phyloP scores from a whole-genome alignment of 2,113 vertebrate species.

The Callipepla californica region DNA sequence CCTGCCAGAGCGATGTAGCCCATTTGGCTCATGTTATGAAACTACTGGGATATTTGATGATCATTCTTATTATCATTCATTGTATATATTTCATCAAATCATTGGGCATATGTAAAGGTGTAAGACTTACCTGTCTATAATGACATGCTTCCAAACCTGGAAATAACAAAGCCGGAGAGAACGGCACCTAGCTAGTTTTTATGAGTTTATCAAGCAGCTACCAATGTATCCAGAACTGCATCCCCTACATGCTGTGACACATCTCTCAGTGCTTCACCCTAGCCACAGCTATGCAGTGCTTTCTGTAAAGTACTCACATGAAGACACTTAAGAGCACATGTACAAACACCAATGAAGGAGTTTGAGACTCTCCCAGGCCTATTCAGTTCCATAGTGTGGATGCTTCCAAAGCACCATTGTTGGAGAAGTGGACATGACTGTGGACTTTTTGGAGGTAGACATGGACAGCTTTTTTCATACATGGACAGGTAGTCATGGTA shows the following conservation, averaged over 20 bases:
- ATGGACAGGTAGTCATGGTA: too few relatives aligned
- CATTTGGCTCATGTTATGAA: neutral
- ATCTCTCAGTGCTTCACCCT: neutral
- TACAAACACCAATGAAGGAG: neutral
- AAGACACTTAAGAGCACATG: neutral
- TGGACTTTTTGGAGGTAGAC: neutral
- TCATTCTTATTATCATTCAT: neutral
- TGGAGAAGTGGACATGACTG: neutral
- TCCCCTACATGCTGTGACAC: neutral
- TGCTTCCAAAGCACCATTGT: neutral
- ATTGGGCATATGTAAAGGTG: neutral
- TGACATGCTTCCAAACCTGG: neutral
- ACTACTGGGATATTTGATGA: neutral
- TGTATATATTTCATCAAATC: neutral
- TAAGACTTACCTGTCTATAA: neutral
- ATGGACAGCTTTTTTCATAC: too few relatives aligned
- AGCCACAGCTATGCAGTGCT: neutral
- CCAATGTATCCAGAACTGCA: neutral
- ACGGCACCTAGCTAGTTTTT: neutral
- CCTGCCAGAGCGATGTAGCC: neutral
- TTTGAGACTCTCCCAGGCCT: neutral
- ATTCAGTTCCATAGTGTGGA: neutral
- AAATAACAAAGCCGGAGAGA: neutral
- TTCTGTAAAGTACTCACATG: neutral
- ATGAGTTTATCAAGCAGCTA: neutral